These are phyloP conservation scores for Arctia plantaginis DNA, from an alignment of 2,888 invertebrate genomes.

Conservation along the genomic window DNA sequence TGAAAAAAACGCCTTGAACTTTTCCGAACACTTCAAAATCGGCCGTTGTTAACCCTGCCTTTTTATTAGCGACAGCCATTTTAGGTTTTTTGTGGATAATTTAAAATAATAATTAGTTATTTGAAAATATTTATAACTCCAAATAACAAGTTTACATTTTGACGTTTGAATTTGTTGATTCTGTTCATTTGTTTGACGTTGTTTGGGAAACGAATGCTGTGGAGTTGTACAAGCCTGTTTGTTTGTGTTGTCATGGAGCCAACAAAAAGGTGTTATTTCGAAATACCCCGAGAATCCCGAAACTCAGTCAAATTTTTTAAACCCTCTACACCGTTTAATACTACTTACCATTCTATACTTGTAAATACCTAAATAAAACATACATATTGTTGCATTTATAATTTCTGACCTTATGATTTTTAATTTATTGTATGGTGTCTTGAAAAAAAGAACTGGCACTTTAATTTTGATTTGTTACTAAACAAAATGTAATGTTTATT, in stretches of 20 bases:
- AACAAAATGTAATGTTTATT: neutral
- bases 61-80: slow-evolving; percentile 60
- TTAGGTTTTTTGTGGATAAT: neutral
- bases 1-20: slow-evolving; percentile 87
- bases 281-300: neutral
- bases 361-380: too few relatives aligned
- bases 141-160: slow-evolving; percentile 21
- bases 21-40: slow-evolving; percentile 88
- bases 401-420: too few relatives aligned
- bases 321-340: neutral
- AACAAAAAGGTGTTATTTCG: slow-evolving; percentile 31
- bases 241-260: slow-evolving; percentile 58
- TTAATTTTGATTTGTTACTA: neutral
- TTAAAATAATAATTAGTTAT: slow-evolving; percentile 11
- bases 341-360: neutral
- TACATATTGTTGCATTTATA: too few relatives aligned
- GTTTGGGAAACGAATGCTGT: slow-evolving; percentile 57
- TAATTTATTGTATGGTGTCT: too few relatives aligned
- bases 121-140: slow-evolving; percentile 8
- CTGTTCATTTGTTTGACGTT: slow-evolving; percentile 56
- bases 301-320: neutral
- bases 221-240: slow-evolving; percentile 34
- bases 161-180: slow-evolving; percentile 37
- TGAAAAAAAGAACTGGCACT: neutral
- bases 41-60: slow-evolving; percentile 58